Base-by-base conservation (phyloP, 2,113 vertebrate genomes). In the Varanus komodoensis region DNA sequence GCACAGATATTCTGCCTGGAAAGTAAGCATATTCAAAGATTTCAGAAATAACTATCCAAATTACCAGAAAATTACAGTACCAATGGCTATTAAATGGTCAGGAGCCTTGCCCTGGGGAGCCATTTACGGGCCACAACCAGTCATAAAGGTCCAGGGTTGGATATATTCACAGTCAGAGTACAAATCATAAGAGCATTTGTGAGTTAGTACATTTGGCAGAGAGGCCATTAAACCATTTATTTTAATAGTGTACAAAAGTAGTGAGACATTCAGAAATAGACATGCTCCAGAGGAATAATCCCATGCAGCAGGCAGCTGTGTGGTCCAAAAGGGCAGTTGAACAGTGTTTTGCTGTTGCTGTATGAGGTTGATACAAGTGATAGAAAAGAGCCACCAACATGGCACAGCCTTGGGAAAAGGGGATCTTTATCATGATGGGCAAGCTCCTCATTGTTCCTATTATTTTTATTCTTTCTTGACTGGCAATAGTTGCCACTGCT, bases 1-100 rank as follows among this genome's bases (percentile, higher is more conserved):
- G 84, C 29, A 84, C 88, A 92, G 93, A 52, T 21, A 71, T 44
- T 89, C 73, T 91, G 54, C 68, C 79, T 84, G 34, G 78, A 64
- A 44, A 44, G 38, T 44, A 44, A 44, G 38, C 38, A 44, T 44
- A 44, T 44, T 44, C 38, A 44, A 44, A 44, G 38, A 44, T 44
- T 44, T 44, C 38, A 44, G 8, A 68, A 88, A 82, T 6, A 6
- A 5, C 68, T 75, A 77, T 19, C 14, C 7, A 82, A 89, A 67
- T 67, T 32, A 77, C 3, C 48, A 17, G 48, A 29, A 88, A 80
- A 50, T 52, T 34, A 34, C 29, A 64, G 38, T 50, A 48, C 44
- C 52, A 61, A 32, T 32, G 29, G 54, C 52, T 50, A 67, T 64
- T 88, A 69, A 50, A 82, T 71, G 27, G n/a, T 48, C 44, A 79